phyloP scores from a whole-genome alignment of 2,113 vertebrate species.

The Vidua macroura region DNA sequence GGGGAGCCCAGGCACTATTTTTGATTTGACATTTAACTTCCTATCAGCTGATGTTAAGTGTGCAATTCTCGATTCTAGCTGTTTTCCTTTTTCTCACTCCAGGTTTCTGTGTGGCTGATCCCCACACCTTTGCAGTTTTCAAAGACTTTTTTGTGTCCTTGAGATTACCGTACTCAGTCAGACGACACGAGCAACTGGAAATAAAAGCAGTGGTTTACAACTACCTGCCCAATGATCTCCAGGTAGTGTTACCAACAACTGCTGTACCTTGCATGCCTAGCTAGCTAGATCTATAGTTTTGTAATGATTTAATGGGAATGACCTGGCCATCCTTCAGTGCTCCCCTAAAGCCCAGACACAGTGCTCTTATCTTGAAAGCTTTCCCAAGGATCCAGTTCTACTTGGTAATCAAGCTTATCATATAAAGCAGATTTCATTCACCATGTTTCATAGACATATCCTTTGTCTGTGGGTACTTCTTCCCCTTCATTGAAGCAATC shows the following conservation, averaged over 20 bases:
- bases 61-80: neutral
- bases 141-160: slow-evolving; percentile 75
- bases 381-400: neutral
- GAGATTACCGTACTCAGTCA: slow-evolving; percentile 79
- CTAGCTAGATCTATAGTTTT: neutral
- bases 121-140: slow-evolving; percentile 68
- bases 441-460: neutral
- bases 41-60: neutral
- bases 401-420: neutral
- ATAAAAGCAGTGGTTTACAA: slow-evolving; percentile 82
- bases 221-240: slow-evolving; percentile 49
- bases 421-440: neutral
- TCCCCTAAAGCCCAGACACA: neutral
- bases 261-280: neutral
- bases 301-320: neutral
- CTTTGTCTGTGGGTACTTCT: neutral
- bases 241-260: neutral
- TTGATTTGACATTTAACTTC: neutral
- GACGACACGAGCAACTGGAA: slow-evolving; percentile 76
- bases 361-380: neutral
- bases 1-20: neutral
- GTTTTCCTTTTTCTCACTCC: neutral
- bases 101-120: slow-evolving; percentile 81
- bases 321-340: neutral
- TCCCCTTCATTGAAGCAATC: neutral